A percentile compares a stretch with the other conserved stretches of the same genome.
Evolutionary conservation across 2,113 vertebrate genomes (phyloP).

Genomic region (Cacatua alba): DNA sequence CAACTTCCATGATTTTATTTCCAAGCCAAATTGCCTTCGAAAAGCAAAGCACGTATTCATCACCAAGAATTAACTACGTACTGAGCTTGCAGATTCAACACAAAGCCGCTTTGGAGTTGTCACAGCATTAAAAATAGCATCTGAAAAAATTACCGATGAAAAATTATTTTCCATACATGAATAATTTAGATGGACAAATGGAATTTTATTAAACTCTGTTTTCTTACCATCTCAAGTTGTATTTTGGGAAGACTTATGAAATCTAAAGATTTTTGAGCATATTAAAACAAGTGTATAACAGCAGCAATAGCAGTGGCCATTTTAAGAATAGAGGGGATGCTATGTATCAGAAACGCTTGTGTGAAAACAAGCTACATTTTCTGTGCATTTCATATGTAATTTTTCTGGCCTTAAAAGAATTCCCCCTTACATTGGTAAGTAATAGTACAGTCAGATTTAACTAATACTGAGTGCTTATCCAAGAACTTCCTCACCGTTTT

Average conservation of each 20-base stretch:
- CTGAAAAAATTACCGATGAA: conserved; percentile 41
- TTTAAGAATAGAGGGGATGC: neutral
- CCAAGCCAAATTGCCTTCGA: conserved; percentile 39
- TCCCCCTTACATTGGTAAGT: neutral
- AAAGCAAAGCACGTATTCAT: conserved; percentile 51
- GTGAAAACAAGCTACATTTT: neutral
- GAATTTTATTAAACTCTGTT: conserved; percentile 4
- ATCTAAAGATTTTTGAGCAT: neutral
- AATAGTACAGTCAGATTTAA: neutral
- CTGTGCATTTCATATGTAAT: neutral
- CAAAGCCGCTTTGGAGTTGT: conserved; percentile 45
- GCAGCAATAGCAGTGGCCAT: neutral
- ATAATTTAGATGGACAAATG: conserved; percentile 21
- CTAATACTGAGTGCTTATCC: neutral
- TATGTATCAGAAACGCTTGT: neutral
- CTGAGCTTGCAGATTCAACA: conserved; percentile 32
- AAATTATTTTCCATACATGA: neutral
- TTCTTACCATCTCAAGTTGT: neutral
- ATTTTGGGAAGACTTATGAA: neutral
- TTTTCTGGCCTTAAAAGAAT: neutral
- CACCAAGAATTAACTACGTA: neutral
- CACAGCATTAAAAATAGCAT: conserved; percentile 41
- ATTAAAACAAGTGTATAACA: neutral
- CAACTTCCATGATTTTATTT: conserved; percentile 38
- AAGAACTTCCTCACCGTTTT: neutral